Evolutionary conservation across 1,140 invertebrate genomes (phyloP), one percentile per base, ranked within the genome.

Genomic region (Drosophila pallidifrons): DNA sequence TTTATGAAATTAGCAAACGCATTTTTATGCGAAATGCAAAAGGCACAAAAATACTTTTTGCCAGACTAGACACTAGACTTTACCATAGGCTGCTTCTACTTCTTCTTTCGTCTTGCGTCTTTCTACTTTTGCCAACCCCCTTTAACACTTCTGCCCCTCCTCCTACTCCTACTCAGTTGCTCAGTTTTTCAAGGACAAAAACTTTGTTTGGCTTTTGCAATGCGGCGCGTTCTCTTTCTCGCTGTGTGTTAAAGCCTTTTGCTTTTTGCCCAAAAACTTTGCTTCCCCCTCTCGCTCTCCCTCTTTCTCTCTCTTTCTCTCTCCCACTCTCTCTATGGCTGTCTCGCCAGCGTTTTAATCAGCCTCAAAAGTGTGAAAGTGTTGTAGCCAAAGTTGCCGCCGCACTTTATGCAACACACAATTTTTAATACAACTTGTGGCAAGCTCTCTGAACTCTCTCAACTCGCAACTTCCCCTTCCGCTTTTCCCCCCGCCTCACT

Each of bases 1-100:
- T 55, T 87, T 87, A 87, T 87, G 82, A 87, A 87, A 87, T 87
- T 87, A 87, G 79, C 82, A 87, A 79, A 87, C 76, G 83, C 79
- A 87, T 88, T 87, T 87, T 79, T 87, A 82, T 87, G 81, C 20
- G 71, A 82, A 82, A 82, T 61, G 70, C 77, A 86, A 57, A 61
- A 65, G 41, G 64, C 57, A 61, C 75, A 87, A 86, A 87, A 87
- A 81, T 82, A 72, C 75, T 78, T 71, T 68, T 61, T 65, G 38
- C 38, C 30, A 32, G 64, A 46, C 67, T 73, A 78, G 73, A 75
- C 60, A 60, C 68, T 47, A 10, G 69, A 77, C 66, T 78, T 64
- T 65, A 30, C 49, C 64, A 72, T 73, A 73, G 74, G 73, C 58
- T 58, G 55, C 38, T 58, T 8, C 43, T 60, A 11, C 57, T 11